phyloP scores from a whole-genome alignment of 2,888 invertebrate species.

The Drosophila quinaria region DNA sequence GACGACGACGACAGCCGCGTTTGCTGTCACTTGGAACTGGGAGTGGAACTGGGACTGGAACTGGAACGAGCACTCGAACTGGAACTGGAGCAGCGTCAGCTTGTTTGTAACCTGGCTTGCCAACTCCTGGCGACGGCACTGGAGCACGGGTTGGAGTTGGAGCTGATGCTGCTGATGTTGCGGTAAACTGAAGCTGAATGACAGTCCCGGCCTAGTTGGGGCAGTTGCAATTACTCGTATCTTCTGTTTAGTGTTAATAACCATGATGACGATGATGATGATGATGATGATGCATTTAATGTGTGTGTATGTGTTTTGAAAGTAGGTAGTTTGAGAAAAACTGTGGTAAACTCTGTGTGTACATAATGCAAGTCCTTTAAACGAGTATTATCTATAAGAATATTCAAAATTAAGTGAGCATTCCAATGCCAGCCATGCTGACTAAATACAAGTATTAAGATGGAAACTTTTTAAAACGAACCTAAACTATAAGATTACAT shows the following conservation, averaged over 20 bases:
- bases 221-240: constrained; percentile 55
- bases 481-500: constrained; percentile 47
- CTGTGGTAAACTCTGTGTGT: constrained; percentile 61
- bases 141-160: constrained; percentile 39
- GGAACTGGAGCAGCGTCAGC: constrained; percentile 37
- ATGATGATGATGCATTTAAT: constrained; percentile 66
- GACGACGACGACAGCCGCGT: constrained; percentile 62
- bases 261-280: too few relatives aligned
- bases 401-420: constrained; percentile 23
- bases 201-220: constrained; percentile 74
- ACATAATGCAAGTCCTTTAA: constrained; percentile 73
- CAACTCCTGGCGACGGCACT: constrained; percentile 30
- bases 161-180: constrained; percentile 28
- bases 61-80: constrained; percentile 48
- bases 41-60: constrained; percentile 41
- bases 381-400: constrained; percentile 74
- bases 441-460: constrained; percentile 61
- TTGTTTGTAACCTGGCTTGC: constrained; percentile 34
- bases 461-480: constrained; percentile 55
- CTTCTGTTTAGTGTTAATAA: constrained; percentile 60
- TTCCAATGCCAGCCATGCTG: constrained; percentile 51
- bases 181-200: constrained; percentile 40
- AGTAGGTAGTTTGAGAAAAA: constrained; percentile 4
- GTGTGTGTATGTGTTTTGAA: constrained; percentile 56
- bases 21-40: constrained; percentile 71